Evolutionary conservation across 2,888 invertebrate species (phyloP).

Genomic region (Criorhina ranunculi): DNA sequence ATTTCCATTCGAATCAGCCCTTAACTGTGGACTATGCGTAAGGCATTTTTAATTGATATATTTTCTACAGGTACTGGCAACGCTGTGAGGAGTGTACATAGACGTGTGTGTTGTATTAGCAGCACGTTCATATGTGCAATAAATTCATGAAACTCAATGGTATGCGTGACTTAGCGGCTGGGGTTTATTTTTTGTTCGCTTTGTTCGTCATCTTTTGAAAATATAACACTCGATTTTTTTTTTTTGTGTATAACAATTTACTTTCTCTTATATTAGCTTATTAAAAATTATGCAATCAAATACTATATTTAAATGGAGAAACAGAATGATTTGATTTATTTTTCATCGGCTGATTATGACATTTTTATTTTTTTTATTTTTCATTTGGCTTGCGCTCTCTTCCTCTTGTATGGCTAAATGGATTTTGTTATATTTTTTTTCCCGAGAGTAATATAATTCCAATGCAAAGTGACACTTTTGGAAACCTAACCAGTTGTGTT

Average conservation of each 20-base stretch:
- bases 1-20: too few species aligned
- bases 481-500: slow-evolving; percentile 46
- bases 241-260: slow-evolving; percentile 75
- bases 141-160: slow-evolving; percentile 41
- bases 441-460: slow-evolving; percentile 35
- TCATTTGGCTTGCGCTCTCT: slow-evolving; percentile 36
- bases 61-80: too few species aligned
- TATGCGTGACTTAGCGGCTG: slow-evolving; percentile 75
- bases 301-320: slow-evolving; percentile 49
- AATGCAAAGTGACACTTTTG: slow-evolving; percentile 45
- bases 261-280: slow-evolving; percentile 71
- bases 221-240: slow-evolving; percentile 69
- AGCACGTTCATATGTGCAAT: slow-evolving; percentile 62
- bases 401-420: not conserved
- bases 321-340: slow-evolving; percentile 39
- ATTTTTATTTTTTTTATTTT: slow-evolving; percentile 1
- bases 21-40: too few species aligned
- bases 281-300: slow-evolving; percentile 75
- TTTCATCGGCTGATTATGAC: slow-evolving; percentile 32
- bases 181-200: slow-evolving; percentile 74
- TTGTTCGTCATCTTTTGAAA: slow-evolving; percentile 76
- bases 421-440: slow-evolving; percentile 41
- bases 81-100: too few species aligned
- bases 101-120: slow-evolving; percentile 69
- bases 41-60: too few species aligned